Conservation (phyloP, 1,140 invertebrate genomes). For the Leptinotarsa lineolata region DNA sequence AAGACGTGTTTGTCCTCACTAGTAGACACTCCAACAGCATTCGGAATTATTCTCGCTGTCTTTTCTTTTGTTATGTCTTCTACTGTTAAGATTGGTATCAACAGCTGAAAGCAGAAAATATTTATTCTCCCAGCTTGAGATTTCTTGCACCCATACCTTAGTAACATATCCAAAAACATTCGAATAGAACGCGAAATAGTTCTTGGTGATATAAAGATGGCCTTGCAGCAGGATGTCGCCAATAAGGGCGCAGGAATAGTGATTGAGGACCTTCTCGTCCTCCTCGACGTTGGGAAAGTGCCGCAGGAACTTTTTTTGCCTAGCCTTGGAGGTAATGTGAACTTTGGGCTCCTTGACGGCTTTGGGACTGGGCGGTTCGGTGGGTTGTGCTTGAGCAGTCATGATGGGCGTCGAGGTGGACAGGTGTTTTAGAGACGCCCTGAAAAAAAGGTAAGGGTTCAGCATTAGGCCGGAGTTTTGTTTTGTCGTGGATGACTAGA, state of each 20-base stretch:
- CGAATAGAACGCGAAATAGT: constrained; percentile 94
- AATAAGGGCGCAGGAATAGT: constrained; percentile 90
- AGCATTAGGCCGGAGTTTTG: too few species aligned
- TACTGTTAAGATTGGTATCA: constrained; percentile 82
- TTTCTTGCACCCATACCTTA: constrained; percentile 65
- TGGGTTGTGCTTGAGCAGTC: constrained; percentile 52
- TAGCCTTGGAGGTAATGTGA: constrained; percentile 66
- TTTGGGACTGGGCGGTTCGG: constrained; percentile 52
- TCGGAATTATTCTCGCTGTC: constrained; percentile 87
- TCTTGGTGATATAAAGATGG: constrained; percentile 88
- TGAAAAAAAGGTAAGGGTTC: constrained; percentile 40
- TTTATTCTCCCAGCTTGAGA: too few species aligned
- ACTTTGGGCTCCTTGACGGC: constrained; percentile 58
- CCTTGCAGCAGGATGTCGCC: constrained; percentile 91
- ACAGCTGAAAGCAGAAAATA: constrained; percentile 61
- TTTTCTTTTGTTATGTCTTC: constrained; percentile 87
- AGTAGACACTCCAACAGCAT: constrained; percentile 84
- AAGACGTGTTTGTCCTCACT: constrained; percentile 84
- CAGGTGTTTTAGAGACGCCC: constrained; percentile 57
- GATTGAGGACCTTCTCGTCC: constrained; percentile 79
- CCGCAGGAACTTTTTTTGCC: constrained; percentile 75
- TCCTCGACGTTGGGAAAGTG: constrained; percentile 74
- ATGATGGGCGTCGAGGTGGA: constrained; percentile 57
- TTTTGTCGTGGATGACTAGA: too few species aligned
- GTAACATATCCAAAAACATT: constrained; percentile 93